Percentiles rank a stretch among this genome's conserved stretches.
phyloP scores from a whole-genome alignment of 2,888 invertebrate genomes.

The Ommatoiulus sabulosus region DNA sequence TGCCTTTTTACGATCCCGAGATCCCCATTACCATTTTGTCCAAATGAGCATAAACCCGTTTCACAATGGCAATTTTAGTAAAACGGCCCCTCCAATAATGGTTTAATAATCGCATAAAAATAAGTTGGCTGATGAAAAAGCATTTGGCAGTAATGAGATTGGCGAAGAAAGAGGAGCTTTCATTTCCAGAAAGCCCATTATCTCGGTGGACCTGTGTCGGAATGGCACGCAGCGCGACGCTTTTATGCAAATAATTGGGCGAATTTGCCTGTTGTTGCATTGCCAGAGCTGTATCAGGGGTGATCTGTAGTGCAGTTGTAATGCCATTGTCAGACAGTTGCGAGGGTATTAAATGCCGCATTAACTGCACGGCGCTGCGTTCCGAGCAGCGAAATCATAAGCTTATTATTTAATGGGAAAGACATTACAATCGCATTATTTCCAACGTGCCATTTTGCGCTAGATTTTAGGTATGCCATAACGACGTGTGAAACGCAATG shows the following conservation, averaged over 20 bases:
- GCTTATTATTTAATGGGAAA: conserved; percentile 27
- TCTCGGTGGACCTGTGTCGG: conserved; percentile 12
- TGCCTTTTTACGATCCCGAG: not conserved
- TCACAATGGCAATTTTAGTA: not conserved
- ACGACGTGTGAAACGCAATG: not conserved
- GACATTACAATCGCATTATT: conserved; percentile 19
- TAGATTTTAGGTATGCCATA: not conserved
- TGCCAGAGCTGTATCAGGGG: not conserved
- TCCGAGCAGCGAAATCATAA: not conserved
- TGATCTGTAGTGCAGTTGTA: not conserved
- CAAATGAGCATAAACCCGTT: conserved; percentile 34
- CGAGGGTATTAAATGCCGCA: not conserved
- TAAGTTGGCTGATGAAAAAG: conserved; percentile 34
- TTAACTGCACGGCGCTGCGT: not conserved
- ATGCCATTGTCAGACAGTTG: not conserved
- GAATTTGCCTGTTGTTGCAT: not conserved
- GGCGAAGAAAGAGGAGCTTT: conserved; percentile 8
- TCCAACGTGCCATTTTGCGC: not conserved
- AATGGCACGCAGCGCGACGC: not conserved
- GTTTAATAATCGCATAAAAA: conserved; percentile 34
- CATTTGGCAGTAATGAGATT: conserved; percentile 28
- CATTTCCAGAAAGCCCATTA: conserved; percentile 26
- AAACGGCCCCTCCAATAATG: conserved; percentile 34
- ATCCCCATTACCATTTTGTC: conserved; percentile 10
- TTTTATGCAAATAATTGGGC: conserved; percentile 22